A percentile compares a stretch with the other conserved stretches of the same genome.
Conservation (phyloP, 2,888 invertebrate species). For the Idaea straminata region DNA sequence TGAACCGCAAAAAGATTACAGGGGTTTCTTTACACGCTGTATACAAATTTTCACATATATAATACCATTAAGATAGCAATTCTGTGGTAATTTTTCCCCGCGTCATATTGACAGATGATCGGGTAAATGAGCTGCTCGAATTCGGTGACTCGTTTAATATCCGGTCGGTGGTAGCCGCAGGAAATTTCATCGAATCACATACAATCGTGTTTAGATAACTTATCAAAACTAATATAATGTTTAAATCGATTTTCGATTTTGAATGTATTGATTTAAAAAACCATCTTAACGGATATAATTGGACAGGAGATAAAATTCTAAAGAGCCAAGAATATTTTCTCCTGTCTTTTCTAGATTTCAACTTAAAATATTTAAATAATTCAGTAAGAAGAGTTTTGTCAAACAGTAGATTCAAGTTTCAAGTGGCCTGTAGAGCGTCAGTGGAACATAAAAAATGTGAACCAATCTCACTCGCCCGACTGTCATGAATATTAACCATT, state of each 20-base stretch:
- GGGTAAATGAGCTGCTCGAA: constrained; percentile 18
- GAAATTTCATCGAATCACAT: constrained; percentile 60
- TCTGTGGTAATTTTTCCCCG: neutral
- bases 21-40: too few species aligned
- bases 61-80: neutral
- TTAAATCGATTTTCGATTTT: neutral
- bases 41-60: too few species aligned
- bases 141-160: constrained; percentile 43
- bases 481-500: constrained; percentile 76
- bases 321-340: too few species aligned
- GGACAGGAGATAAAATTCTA: too few species aligned
- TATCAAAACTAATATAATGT: neutral
- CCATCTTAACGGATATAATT: too few species aligned
- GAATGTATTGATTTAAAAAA: neutral
- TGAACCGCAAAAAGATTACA: too few species aligned
- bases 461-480: constrained; percentile 71
- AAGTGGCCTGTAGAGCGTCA: constrained; percentile 27
- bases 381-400: constrained; percentile 2
- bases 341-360: neutral
- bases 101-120: constrained; percentile 6
- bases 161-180: constrained; percentile 43
- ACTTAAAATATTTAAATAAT: constrained; percentile 2
- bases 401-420: constrained; percentile 2
- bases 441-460: constrained; percentile 70
- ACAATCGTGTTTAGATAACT: constrained; percentile 40